A percentile compares a stretch with the other conserved stretches of the same genome.
Conservation (phyloP, 92 coral and sea anemone genomes). For the Diadumene lineata region DNA sequence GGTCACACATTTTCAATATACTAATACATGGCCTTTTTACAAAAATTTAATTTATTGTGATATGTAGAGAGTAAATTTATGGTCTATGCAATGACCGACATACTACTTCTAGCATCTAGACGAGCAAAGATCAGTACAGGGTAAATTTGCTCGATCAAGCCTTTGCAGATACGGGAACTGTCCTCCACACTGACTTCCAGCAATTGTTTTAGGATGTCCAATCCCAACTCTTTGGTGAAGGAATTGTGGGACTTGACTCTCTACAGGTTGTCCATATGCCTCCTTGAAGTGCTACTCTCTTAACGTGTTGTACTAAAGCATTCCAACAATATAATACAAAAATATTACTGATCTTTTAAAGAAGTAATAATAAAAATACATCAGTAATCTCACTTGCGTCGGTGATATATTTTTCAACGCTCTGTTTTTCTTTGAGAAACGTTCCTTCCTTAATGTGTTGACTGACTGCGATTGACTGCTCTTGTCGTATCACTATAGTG, state of each 20-base stretch:
- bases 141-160: neutral
- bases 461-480: neutral
- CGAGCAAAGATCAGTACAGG: neutral
- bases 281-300: neutral
- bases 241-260: neutral
- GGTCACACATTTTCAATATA: neutral
- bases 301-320: neutral
- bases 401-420: neutral
- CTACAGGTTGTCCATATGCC: neutral
- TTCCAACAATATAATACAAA: neutral
- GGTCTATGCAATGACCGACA: neutral
- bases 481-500: neutral
- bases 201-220: neutral
- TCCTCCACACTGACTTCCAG: neutral
- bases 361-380: neutral
- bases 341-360: neutral
- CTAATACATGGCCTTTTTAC: neutral
- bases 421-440: neutral
- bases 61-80: neutral
- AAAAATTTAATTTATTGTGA: neutral
- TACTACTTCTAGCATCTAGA: neutral
- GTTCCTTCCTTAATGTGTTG: neutral
- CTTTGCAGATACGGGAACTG: neutral
- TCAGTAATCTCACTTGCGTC: neutral
- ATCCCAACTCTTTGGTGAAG: neutral